Conservation (phyloP, 2,797 vertebrate species). For the Ibycter americanus region DNA sequence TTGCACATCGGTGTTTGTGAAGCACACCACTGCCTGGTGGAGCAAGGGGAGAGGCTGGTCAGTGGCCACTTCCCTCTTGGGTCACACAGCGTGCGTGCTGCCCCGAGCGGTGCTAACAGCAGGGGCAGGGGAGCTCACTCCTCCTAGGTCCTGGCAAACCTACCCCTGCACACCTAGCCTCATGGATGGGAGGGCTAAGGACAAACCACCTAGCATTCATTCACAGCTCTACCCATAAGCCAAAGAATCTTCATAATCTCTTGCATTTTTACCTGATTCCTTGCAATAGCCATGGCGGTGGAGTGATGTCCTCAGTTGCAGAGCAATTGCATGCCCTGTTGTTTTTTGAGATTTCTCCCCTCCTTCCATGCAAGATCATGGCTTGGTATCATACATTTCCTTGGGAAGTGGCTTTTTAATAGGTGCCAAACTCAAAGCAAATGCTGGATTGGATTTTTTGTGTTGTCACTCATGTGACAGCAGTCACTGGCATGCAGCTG, state of each 20-base stretch:
- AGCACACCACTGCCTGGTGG: background rate
- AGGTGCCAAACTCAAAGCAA: background rate
- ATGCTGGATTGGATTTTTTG: background rate
- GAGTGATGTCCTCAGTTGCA: background rate
- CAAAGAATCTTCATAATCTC: background rate
- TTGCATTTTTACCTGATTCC: background rate
- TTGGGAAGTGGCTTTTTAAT: background rate
- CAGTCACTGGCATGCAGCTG: rapidly evolving
- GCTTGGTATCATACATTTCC: background rate
- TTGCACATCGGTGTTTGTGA: background rate
- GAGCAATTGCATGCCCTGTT: background rate
- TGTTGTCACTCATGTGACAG: background rate
- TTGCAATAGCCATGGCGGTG: background rate
- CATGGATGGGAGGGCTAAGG: background rate
- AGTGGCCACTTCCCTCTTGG: rapidly evolving
- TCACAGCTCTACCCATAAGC: rapidly evolving
- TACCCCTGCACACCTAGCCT: background rate
- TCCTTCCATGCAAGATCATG: background rate
- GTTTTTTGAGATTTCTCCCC: background rate
- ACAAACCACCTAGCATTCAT: background rate
- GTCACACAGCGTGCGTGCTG: rapidly evolving
- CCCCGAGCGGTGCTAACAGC: rapidly evolving
- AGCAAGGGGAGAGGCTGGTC: background rate
- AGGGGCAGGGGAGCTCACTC: rapidly evolving
- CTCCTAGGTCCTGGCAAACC: background rate